A percentile compares a stretch with the other conserved stretches of the same genome.
Conservation (phyloP, 2,113 vertebrate genomes). For the Ophthalmolycus amberensis region DNA sequence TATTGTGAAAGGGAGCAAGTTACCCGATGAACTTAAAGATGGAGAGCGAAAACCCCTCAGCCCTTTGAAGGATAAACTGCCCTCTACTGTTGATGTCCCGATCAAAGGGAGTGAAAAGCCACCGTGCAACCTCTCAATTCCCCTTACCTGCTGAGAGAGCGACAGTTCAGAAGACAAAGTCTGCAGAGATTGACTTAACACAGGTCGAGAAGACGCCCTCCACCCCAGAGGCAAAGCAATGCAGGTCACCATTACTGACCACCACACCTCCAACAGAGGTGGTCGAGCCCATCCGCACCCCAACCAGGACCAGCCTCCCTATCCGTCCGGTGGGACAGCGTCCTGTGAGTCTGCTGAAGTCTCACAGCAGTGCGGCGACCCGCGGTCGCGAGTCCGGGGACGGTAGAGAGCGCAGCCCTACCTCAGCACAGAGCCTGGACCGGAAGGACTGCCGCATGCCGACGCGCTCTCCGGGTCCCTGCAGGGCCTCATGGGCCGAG, state of each 20-base stretch:
- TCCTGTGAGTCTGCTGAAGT: slow-evolving; percentile 80
- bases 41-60: slow-evolving; percentile 50
- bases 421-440: slow-evolving; percentile 84
- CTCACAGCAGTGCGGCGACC: slow-evolving; percentile 74
- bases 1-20: neutral
- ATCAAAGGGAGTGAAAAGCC: slow-evolving; percentile 63
- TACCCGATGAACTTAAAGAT: slow-evolving; percentile 56
- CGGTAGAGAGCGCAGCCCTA: slow-evolving; percentile 78
- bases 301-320: slow-evolving; percentile 70
- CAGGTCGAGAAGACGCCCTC: slow-evolving; percentile 45
- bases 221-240: slow-evolving; percentile 56
- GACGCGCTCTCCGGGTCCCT: slow-evolving; percentile 77
- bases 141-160: slow-evolving; percentile 63
- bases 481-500: slow-evolving; percentile 92
- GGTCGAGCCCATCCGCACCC: slow-evolving; percentile 64
- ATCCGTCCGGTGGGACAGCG: slow-evolving; percentile 74
- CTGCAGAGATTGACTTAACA: slow-evolving; percentile 25
- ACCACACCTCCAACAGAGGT: slow-evolving; percentile 36
- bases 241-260: slow-evolving; percentile 42
- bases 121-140: slow-evolving; percentile 56
- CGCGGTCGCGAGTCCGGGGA: slow-evolving; percentile 75
- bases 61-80: slow-evolving; percentile 54
- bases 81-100: slow-evolving; percentile 43
- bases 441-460: slow-evolving; percentile 77
- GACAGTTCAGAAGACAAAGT: slow-evolving; percentile 30